Base-by-base conservation (phyloP, 2,113 vertebrate species). In the Macrotis lagotis region DNA sequence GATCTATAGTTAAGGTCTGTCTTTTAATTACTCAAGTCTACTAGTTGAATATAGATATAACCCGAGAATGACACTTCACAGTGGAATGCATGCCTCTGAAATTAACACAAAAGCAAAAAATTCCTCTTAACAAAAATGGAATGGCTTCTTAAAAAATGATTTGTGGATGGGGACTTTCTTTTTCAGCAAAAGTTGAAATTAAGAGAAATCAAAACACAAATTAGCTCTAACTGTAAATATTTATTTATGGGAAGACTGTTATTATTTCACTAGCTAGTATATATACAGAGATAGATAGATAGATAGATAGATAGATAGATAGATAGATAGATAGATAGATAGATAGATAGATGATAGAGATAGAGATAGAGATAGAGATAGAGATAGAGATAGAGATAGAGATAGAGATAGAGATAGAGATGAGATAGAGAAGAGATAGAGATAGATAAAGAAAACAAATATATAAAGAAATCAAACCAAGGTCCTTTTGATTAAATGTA, bases 101-200 rank as follows among this genome's bases (percentile, higher is more conserved):
- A 92, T 50, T 26, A 0, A 47, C 26, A 96, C 50, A 92, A 83
- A 51, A 66, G 66, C 49, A 94, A 95, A 66, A 66, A 66, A 66
- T 37, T 66, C 3, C 37, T 92, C 51, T 51, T 31, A 83, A 66
- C 59, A 91, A 94, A 0, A 91, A 51, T 92, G 48, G 19, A 92
- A 26, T 51, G 94, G 83, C 50, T 53, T 90, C 53, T 9, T 90
- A 44, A 25, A 66, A 37, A 66, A 16, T 25, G 37, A 48, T 26
- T 51, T 25, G 66, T 0, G 26, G 90, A 8, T 93, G 90, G 10
- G 49, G 16, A 66, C 49, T 19, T 22, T 59, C 19, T 26, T 93
- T 16, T 50, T 89, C 12, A 96, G 37, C 51, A 26, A 31, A 89
- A 89, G 47, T 19, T 22, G 28, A 83, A 94, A 66, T 89, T 91